A percentile compares a stretch with the other conserved stretches of the same genome.
Evolutionary conservation across 2,888 invertebrate genomes (phyloP).

Genomic region (Xestia xanthographa): DNA sequence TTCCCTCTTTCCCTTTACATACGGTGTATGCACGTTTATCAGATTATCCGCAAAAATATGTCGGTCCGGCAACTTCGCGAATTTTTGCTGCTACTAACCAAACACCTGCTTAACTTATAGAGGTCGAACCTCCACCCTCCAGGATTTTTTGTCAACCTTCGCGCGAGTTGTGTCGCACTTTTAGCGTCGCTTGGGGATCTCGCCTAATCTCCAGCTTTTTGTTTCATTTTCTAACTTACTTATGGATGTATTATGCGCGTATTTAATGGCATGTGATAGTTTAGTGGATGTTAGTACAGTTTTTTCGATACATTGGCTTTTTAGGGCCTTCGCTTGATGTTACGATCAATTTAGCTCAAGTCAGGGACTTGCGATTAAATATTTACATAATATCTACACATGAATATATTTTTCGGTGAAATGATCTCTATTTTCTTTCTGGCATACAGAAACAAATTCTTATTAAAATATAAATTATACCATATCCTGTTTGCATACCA

Average conservation of each 20-base stretch:
- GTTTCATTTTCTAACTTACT: slow-evolving; percentile 59
- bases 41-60: slow-evolving; percentile 64
- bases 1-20: slow-evolving; percentile 36
- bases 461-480: not conserved
- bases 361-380: slow-evolving; percentile 21
- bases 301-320: slow-evolving; percentile 56
- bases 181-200: slow-evolving; percentile 46
- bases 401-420: not conserved
- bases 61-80: slow-evolving; percentile 52
- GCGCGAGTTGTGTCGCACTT: slow-evolving; percentile 41
- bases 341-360: slow-evolving; percentile 43
- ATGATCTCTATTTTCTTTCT: not conserved
- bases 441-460: not conserved
- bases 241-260: slow-evolving; percentile 51
- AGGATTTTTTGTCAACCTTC: slow-evolving; percentile 53
- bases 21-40: slow-evolving; percentile 52
- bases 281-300: slow-evolving; percentile 41
- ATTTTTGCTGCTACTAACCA: slow-evolving; percentile 61
- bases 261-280: slow-evolving; percentile 59
- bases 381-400: slow-evolving; percentile 6
- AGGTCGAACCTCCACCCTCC: slow-evolving; percentile 61
- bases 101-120: slow-evolving; percentile 65
- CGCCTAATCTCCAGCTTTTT: slow-evolving; percentile 59
- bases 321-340: slow-evolving; percentile 40
- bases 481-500: slow-evolving; percentile 3